These are phyloP conservation scores for Loripinus fragilis DNA, from an alignment of 2,888 invertebrate genomes.

Conservation along the genomic window DNA sequence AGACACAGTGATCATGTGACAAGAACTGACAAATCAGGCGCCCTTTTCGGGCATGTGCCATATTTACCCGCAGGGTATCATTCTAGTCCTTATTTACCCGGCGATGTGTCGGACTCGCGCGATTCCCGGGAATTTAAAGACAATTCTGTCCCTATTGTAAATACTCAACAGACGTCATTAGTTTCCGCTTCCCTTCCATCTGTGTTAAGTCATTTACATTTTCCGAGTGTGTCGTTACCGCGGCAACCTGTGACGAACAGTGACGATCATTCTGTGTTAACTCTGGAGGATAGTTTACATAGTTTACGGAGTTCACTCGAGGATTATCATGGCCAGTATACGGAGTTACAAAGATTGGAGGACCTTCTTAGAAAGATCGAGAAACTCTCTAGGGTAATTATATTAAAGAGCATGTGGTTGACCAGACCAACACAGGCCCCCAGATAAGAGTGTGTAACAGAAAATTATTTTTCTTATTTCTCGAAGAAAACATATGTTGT, in stretches of 20 bases:
- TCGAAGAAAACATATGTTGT: not conserved
- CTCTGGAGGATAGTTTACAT: slow-evolving; percentile 81
- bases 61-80: slow-evolving; percentile 46
- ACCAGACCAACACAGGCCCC: too few species aligned
- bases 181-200: slow-evolving; percentile 44
- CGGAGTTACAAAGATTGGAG: slow-evolving; percentile 83
- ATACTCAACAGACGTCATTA: slow-evolving; percentile 45
- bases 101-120: slow-evolving; percentile 4
- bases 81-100: slow-evolving; percentile 49
- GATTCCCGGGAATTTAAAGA: slow-evolving; percentile 22
- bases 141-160: slow-evolving; percentile 23
- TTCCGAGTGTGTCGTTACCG: slow-evolving; percentile 53
- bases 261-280: slow-evolving; percentile 65
- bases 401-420: too few species aligned
- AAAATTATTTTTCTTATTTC: not conserved
- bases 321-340: slow-evolving; percentile 84
- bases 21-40: slow-evolving; percentile 36
- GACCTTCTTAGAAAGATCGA: slow-evolving; percentile 81
- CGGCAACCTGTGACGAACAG: slow-evolving; percentile 25
- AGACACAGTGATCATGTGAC: slow-evolving; percentile 48
- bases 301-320: slow-evolving; percentile 81
- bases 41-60: slow-evolving; percentile 37
- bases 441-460: not conserved
- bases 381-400: slow-evolving; percentile 81
- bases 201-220: slow-evolving; percentile 57